phyloP scores from a whole-genome alignment of 1,140 invertebrate species.

The Cydia splendana region DNA sequence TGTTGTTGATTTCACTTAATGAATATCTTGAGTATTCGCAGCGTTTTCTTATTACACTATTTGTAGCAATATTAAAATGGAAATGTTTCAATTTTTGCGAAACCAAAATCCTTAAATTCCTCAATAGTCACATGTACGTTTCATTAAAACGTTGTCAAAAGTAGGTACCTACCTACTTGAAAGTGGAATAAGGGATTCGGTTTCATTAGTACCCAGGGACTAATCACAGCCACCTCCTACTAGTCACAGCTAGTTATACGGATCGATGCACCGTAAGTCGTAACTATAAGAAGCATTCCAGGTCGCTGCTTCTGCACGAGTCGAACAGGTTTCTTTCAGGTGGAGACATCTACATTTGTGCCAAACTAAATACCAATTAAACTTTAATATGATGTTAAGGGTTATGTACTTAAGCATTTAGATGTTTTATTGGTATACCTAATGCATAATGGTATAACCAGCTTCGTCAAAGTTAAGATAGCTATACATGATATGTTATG shows the following conservation, averaged over 20 bases:
- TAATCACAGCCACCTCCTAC: neutral
- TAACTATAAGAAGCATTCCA: neutral
- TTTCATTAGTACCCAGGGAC: neutral
- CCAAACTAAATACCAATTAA: constrained; percentile 3
- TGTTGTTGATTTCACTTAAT: neutral
- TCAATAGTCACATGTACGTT: neutral
- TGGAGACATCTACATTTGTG: neutral
- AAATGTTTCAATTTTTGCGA: neutral
- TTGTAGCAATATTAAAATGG: no score
- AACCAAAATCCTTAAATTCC: neutral
- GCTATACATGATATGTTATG: no score
- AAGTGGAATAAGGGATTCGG: neutral
- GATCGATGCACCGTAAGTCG: neutral
- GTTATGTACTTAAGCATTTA: constrained; percentile 3
- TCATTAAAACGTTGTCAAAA: neutral
- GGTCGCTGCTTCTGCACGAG: neutral
- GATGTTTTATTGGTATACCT: neutral
- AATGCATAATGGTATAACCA: neutral
- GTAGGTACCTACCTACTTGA: neutral
- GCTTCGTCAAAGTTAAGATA: neutral
- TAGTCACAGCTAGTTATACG: constrained; percentile 21
- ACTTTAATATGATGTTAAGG: constrained; percentile 3
- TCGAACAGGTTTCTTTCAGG: neutral
- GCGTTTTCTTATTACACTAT: neutral
- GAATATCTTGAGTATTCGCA: neutral